A percentile compares a stretch with the other conserved stretches of the same genome.
Conservation (phyloP, 2,888 invertebrate species). For the Molorchus minor region DNA sequence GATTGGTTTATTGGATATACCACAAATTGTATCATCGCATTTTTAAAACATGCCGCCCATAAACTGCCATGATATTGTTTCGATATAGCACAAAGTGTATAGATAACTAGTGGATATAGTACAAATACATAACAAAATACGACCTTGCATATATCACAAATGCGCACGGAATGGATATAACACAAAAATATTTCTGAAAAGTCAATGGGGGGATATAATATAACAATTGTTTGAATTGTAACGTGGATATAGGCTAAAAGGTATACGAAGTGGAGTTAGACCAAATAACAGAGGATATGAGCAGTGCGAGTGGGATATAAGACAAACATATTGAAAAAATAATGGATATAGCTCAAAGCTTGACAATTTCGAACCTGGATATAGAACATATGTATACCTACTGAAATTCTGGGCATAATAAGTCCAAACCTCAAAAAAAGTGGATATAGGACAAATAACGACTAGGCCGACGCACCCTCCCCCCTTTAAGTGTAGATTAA, state of each 20-base stretch:
- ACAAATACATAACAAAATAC: background rate
- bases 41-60: no score
- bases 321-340: background rate
- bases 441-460: background rate
- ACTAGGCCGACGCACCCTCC: no score
- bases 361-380: background rate
- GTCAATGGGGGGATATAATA: background rate
- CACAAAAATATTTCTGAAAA: background rate
- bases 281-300: background rate
- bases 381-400: background rate
- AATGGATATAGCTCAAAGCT: background rate
- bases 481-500: no score
- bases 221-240: background rate
- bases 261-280: background rate
- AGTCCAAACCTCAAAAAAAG: background rate
- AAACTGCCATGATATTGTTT: no score
- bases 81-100: no score
- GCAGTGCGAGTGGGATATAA: background rate
- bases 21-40: no score
- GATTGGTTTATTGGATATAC: no score
- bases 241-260: background rate
- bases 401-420: background rate
- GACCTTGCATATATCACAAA: background rate
- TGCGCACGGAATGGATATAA: background rate
- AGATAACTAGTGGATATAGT: no score